Base-by-base conservation (phyloP, 2,888 invertebrate genomes). In the Hesperia comma region DNA sequence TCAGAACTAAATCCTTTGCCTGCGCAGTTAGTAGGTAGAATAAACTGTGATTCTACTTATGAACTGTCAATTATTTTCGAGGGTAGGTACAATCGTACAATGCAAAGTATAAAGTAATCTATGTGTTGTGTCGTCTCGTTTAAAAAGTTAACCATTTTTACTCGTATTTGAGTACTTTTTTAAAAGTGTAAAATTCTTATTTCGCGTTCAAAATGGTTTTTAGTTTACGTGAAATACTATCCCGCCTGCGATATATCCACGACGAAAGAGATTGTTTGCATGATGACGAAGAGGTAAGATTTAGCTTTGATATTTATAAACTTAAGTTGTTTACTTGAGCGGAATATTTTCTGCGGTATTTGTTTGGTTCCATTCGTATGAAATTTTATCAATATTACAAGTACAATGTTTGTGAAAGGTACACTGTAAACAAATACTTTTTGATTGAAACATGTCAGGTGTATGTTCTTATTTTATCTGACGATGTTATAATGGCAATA, bases 181-280 rank as follows among this genome's bases (percentile, higher is more conserved):
- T 53, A 37, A 21, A 40, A 17, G 62, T 55, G 33, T 63, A 43
- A 56, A 63, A 56, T 37, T 49, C 21, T 56, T 46, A 46, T 66
- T 55, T 37, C 37, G 19, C 33, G 54, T 66, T 49, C 46, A 81
- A 77, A 80, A 90, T 88, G 87, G 82, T 91, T 84, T 91, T 91
- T 74, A 84, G 84, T 83, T 81, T 91, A 72, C 84, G 86, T 76
- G 89, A 88, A 72, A 86, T 90, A 77, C 73, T 92, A 74, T 84
- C 85, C 19, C 83, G 86, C 43, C 75, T 92, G 62, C 84, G 87
- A 54, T 90, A 90, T 72, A 79, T 81, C 56, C 86, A 88, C 68
- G 89, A 91, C 70, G 91, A 88, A 71, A 81, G 91, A 43, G 77
- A 84, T 75, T 79, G 74, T 70, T 71, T 78, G 57, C 79, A 81